Evolutionary conservation across 2,797 vertebrate genomes (phyloP).

Genomic region (Alosa sapidissima): DNA sequence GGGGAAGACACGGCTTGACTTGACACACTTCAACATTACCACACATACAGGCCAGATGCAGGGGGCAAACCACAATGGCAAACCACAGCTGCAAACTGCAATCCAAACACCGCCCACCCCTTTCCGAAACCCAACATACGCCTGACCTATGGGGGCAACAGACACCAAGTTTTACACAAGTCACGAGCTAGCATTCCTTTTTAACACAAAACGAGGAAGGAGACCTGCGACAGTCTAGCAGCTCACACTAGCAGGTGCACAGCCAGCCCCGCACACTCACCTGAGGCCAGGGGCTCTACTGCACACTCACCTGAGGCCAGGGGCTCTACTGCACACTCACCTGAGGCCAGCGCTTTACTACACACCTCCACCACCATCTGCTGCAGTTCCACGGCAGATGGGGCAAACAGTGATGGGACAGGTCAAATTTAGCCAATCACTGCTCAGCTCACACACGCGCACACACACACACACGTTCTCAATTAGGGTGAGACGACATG

Average conservation of each 20-base stretch:
- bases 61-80: constrained; percentile 12
- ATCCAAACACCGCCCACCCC: constrained; percentile 11
- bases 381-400: constrained; percentile 76
- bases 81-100: constrained; percentile 31
- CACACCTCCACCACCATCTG: constrained; percentile 82
- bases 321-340: constrained; percentile 81
- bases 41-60: constrained; percentile 16
- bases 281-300: constrained; percentile 63
- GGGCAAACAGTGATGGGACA: constrained; percentile 76
- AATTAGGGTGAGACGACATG: background rate
- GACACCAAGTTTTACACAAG: background rate
- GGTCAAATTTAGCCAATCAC: constrained; percentile 59
- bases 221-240: background rate
- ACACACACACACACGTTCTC: background rate
- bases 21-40: constrained; percentile 12
- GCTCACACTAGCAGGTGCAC: constrained; percentile 60
- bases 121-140: background rate
- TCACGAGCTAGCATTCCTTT: constrained; percentile 4
- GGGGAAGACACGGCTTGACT: constrained; percentile 14
- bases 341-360: constrained; percentile 75
- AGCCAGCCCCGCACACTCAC: constrained; percentile 64
- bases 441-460: background rate
- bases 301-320: constrained; percentile 80
- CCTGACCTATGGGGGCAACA: background rate
- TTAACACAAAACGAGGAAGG: background rate